Conservation (phyloP, 2,888 invertebrate genomes). For the Allolobophora icterica region DNA sequence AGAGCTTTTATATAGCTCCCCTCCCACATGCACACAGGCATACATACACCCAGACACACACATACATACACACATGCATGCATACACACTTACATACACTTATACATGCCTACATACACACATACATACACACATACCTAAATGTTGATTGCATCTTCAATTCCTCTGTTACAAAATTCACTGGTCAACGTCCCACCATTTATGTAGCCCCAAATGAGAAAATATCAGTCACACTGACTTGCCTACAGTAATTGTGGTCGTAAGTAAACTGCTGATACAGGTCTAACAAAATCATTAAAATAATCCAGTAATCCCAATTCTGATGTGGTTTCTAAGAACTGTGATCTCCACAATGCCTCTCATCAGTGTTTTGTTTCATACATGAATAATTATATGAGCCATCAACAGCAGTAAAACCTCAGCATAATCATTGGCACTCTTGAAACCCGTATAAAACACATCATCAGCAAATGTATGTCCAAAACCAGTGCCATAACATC, state of each 20-base stretch:
- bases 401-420: neutral
- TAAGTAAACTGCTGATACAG: neutral
- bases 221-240: neutral
- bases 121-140: constrained; percentile 27
- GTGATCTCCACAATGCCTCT: too few relatives aligned
- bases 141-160: neutral
- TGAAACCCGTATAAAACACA: neutral
- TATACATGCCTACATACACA: constrained; percentile 28
- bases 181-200: neutral
- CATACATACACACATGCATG: neutral
- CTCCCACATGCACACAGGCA: too few relatives aligned
- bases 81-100: constrained; percentile 4
- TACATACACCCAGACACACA: too few relatives aligned
- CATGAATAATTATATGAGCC: neutral
- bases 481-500: neutral
- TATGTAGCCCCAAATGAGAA: neutral
- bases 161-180: too few relatives aligned
- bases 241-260: neutral
- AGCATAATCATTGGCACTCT: neutral
- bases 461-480: neutral
- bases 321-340: neutral
- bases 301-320: constrained; percentile 12
- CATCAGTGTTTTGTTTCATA: neutral
- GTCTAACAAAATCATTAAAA: neutral
- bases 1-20: too few relatives aligned